Evolutionary conservation across 37 sponge, comb jelly and placozoan genomes (phyloP), one percentile per base, ranked within the genome.

Genomic region (Ephydatia muelleri): DNA sequence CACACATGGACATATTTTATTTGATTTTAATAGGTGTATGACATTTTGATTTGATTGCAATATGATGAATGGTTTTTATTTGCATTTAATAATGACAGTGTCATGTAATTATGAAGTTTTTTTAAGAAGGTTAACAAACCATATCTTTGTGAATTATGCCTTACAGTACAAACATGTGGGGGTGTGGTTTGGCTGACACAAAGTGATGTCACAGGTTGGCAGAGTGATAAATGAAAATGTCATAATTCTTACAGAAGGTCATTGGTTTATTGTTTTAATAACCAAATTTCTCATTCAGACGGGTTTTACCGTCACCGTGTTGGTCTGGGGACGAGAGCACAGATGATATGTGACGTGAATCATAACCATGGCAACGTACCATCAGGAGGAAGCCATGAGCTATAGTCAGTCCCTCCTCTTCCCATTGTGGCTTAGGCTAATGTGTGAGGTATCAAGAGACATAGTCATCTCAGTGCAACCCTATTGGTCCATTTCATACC

Each of bases 211-310:
- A n/a, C n/a, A n/a, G n/a, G n/a, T n/a, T n/a, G n/a, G n/a, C n/a
- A n/a, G n/a, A n/a, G n/a, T n/a, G n/a, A n/a, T n/a, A n/a, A n/a
- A n/a, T n/a, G n/a, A n/a, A n/a, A n/a, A n/a, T n/a, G n/a, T n/a
- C n/a, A n/a, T n/a, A n/a, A n/a, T n/a, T n/a, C n/a, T n/a, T n/a
- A n/a, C n/a, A n/a, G n/a, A n/a, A n/a, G n/a, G n/a, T n/a, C n/a
- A n/a, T n/a, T n/a, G 8, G 47, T 43, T 43, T 11, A 43, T 8
- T 43, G 47, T 2, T 36, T 81, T 81, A 95, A 48, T 95, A 95
- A 21, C 95, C 95, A 86, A 75, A 92, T 71, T 95, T 95, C 5
- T 88, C 95, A 87, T 95, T 95, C 23, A 95, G 71, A 72, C 83
- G 76, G 25, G 95, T 95, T 49, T 43, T 82, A 29, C 95, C 95